phyloP scores from a whole-genome alignment of 2,888 invertebrate genomes.

The Thumatha senex region DNA sequence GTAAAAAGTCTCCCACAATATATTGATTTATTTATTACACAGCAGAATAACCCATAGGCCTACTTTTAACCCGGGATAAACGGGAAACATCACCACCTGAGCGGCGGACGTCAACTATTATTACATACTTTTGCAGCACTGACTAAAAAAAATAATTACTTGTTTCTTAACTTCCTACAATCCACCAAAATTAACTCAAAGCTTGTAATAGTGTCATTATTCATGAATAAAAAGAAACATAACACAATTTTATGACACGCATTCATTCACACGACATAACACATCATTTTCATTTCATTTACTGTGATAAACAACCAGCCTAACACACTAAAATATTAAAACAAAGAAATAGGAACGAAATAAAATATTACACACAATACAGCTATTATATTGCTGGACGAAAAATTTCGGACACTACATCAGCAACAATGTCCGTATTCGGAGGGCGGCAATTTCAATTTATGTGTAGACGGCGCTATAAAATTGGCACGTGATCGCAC shows the following conservation, averaged over 20 bases:
- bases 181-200: no score
- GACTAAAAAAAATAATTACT: no score
- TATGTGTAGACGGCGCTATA: constrained; percentile 73
- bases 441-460: constrained; percentile 74
- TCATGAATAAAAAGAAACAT: background rate
- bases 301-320: background rate
- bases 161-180: no score
- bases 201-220: no score
- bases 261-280: background rate
- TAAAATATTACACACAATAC: constrained; percentile 15
- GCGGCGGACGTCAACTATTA: no score
- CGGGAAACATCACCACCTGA: no score
- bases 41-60: no score
- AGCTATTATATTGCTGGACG: constrained; percentile 26
- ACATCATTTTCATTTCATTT: background rate
- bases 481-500: constrained; percentile 78
- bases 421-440: constrained; percentile 54
- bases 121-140: no score
- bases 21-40: no score
- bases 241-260: background rate
- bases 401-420: constrained; percentile 56
- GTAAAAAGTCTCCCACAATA: no score
- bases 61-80: no score
- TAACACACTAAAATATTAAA: background rate
- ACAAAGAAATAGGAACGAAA: constrained; percentile 3